Base-by-base conservation (phyloP, 2,888 invertebrate genomes). In the Listrodromus nycthemerus region DNA sequence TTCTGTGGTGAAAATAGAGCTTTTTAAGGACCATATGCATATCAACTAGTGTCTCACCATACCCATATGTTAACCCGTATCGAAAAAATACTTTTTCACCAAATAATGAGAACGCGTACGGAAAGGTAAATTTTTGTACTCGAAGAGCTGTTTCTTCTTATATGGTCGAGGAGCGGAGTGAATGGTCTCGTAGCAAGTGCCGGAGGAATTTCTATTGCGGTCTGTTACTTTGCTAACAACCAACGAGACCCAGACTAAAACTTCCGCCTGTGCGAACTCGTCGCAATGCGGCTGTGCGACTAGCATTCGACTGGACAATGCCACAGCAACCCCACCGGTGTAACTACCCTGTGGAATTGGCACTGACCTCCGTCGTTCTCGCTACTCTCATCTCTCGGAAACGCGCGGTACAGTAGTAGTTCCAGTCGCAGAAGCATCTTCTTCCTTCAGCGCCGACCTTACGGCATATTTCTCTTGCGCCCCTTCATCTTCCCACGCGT, bases 191-290 rank as follows among this genome's bases (percentile, higher is more conserved):
- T 45, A 85, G 79, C 71, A 73, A 55, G 84, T 67, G 67, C 80
- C 45, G 65, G 70, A 83, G 87, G 85, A 89, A 88, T 89, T 88
- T 85, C 85, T 65, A 82, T 79, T 74, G 84, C 82, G 88, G 90
- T 91, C 91, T 91, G 92, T 91, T 92, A 92, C 90, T 90, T 91
- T 85, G 86, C 90, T 91, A 92, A 92, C 92, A 91, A 91, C 87
- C 86, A 83, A 86, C 82, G 83, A 75, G 77, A 88, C 85, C 90
- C 88, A 85, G 88, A 89, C 89, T 88, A 90, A 91, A 92, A 92
- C 89, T 92, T 86, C 86, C 88, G 88, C 86, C 82, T 82, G 83
- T 82, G 76, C 69, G 78, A 86, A 86, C 86, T 89, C 89, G 90
- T 90, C 90, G 90, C 90, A 90, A 86, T 90, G 90, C 90, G 89